phyloP scores from a whole-genome alignment of 2,113 vertebrate species.

The Semicossyphus pulcher region DNA sequence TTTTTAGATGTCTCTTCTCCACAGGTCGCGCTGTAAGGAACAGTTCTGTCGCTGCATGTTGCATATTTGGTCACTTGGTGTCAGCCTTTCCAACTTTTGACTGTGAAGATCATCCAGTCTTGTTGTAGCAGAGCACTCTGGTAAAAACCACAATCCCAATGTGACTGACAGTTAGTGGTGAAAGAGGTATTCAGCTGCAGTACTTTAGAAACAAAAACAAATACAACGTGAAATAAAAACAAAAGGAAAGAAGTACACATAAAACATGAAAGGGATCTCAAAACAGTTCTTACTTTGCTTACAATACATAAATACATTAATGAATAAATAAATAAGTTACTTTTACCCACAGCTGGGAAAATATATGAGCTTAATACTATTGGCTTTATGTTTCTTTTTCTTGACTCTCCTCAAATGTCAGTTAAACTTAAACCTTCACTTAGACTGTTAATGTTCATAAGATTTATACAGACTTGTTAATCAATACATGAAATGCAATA shows the following conservation, averaged over 20 bases:
- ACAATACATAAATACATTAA: too few species aligned
- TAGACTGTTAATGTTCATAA: neutral
- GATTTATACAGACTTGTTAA: neutral
- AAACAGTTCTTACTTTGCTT: too few species aligned
- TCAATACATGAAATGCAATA: neutral
- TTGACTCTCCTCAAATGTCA: neutral
- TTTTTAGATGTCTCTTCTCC: neutral
- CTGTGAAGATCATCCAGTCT: neutral
- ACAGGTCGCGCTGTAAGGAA: neutral
- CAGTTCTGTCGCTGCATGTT: conserved; percentile 9
- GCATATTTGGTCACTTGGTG: conserved; percentile 41
- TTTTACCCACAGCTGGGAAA: too few species aligned
- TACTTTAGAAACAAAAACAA: too few species aligned
- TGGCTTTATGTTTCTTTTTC: neutral
- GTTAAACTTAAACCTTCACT: neutral
- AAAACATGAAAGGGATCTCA: too few species aligned
- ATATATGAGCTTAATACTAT: too few species aligned
- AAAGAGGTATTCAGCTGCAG: neutral
- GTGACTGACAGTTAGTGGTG: neutral
- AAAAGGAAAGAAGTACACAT: too few species aligned
- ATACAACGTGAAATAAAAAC: too few species aligned
- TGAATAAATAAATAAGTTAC: too few species aligned
- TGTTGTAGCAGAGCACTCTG: neutral
- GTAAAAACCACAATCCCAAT: neutral
- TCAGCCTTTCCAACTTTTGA: conserved; percentile 43